Conservation (phyloP, 1,140 invertebrate genomes). For the Drosophila baimaii region DNA sequence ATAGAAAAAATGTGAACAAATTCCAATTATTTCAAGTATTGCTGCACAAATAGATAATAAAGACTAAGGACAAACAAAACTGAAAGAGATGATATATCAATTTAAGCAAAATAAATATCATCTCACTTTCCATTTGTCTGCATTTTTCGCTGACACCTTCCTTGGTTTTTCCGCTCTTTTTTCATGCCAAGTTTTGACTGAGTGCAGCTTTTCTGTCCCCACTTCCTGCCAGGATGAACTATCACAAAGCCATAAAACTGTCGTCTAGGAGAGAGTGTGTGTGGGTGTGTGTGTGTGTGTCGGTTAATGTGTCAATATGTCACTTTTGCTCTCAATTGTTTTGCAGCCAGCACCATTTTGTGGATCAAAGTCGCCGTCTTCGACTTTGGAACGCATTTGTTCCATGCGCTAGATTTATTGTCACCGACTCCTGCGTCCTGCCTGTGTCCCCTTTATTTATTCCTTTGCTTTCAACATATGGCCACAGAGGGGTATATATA, state of each 20-base stretch:
- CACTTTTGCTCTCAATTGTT: constrained; percentile 56
- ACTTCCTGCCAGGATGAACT: constrained; percentile 28
- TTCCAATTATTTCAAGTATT: too few relatives aligned
- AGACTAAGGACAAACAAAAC: background rate
- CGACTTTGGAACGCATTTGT: constrained; percentile 52
- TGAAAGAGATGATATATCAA: background rate
- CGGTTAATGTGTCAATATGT: constrained; percentile 55
- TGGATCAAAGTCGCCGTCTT: constrained; percentile 53
- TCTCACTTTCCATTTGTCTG: constrained; percentile 1
- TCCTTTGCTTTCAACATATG: constrained; percentile 21
- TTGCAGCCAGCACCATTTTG: constrained; percentile 46
- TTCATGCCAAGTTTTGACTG: constrained; percentile 43
- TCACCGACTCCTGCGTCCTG: constrained; percentile 28
- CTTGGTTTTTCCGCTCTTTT: constrained; percentile 1
- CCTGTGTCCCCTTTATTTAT: constrained; percentile 26
- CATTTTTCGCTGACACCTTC: constrained; percentile 3
- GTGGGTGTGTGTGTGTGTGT: constrained; percentile 3
- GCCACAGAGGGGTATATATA: background rate
- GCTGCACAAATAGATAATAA: background rate
- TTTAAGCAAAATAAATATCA: background rate
- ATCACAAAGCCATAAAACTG: constrained; percentile 54
- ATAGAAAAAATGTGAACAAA: too few relatives aligned
- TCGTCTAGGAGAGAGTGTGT: background rate
- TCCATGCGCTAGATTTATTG: constrained; percentile 52
- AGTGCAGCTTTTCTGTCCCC: constrained; percentile 27